These are phyloP conservation scores for Nycteola revayana DNA, from an alignment of 2,888 invertebrate genomes.

Conservation along the genomic window DNA sequence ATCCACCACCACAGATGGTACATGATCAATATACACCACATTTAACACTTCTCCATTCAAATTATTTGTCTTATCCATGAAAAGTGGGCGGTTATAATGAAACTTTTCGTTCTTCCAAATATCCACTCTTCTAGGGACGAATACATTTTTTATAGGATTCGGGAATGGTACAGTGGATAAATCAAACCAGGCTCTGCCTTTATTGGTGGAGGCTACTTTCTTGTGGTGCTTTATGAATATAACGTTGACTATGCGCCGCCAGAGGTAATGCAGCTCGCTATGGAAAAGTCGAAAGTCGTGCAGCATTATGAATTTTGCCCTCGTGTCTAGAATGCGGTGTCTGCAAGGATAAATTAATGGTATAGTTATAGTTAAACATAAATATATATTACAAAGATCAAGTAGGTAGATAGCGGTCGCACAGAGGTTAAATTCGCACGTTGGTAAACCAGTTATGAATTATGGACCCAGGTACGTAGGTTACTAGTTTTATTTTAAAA, in stretches of 20 bases:
- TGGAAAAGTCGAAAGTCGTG: slow-evolving; percentile 86
- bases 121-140: slow-evolving; percentile 84
- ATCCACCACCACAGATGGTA: slow-evolving; percentile 83
- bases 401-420: no score
- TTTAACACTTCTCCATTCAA: slow-evolving; percentile 81
- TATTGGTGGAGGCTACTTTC: slow-evolving; percentile 40
- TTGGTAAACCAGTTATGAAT: no score
- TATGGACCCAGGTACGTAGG: no score
- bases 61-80: slow-evolving; percentile 83
- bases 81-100: slow-evolving; percentile 74
- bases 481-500: no score
- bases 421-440: no score
- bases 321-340: slow-evolving; percentile 86
- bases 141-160: slow-evolving; percentile 71
- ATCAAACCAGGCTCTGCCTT: slow-evolving; percentile 84
- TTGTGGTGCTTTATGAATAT: slow-evolving; percentile 85
- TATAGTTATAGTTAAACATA: no score
- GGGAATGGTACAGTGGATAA: slow-evolving; percentile 89
- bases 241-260: slow-evolving; percentile 89
- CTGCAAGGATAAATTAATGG: no score
- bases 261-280: slow-evolving; percentile 85
- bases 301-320: slow-evolving; percentile 86
- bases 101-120: slow-evolving; percentile 85
- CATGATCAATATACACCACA: slow-evolving; percentile 85
- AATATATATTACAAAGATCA: no score